A percentile compares a stretch with the other conserved stretches of the same genome.
Conservation (phyloP, 1,140 invertebrate species). For the Antheraea pernyi region DNA sequence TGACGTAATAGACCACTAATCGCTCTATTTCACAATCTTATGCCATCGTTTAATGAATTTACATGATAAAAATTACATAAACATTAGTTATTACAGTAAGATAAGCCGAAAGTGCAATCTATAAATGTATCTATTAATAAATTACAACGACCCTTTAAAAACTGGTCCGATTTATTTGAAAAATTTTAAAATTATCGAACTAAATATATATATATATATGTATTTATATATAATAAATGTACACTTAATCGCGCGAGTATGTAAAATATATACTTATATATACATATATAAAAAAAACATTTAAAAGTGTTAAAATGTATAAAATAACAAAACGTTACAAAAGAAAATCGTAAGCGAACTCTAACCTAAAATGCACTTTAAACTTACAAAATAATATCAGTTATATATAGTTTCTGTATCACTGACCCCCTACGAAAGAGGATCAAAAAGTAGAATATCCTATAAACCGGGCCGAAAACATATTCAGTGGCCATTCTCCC, state of each 20-base stretch:
- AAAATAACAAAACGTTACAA: constrained; percentile 69
- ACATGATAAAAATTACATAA: constrained; percentile 29
- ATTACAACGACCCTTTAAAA: constrained; percentile 37
- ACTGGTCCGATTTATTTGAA: constrained; percentile 48
- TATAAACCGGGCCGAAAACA: constrained; percentile 74
- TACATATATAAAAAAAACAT: constrained; percentile 34
- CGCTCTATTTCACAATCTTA: constrained; percentile 17
- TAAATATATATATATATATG: constrained; percentile 27
- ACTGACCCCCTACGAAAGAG: constrained; percentile 42
- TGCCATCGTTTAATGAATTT: constrained; percentile 15
- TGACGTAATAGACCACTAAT: not conserved
- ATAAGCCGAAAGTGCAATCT: constrained; percentile 28
- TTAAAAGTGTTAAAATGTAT: constrained; percentile 71
- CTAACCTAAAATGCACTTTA: constrained; percentile 55
- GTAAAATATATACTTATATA: constrained; percentile 38
- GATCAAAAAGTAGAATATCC: constrained; percentile 55
- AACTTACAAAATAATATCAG: constrained; percentile 69
- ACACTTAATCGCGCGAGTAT: constrained; percentile 65
- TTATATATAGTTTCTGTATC: constrained; percentile 67
- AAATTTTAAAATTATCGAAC: constrained; percentile 43
- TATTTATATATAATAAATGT: constrained; percentile 24
- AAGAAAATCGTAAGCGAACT: constrained; percentile 70
- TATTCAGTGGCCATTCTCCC: constrained; percentile 64
- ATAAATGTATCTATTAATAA: constrained; percentile 26
- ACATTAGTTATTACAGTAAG: constrained; percentile 21